A percentile compares a stretch with the other conserved stretches of the same genome.
Evolutionary conservation across 2,888 invertebrate genomes (phyloP).

Genomic region (Matsumyia berberina): DNA sequence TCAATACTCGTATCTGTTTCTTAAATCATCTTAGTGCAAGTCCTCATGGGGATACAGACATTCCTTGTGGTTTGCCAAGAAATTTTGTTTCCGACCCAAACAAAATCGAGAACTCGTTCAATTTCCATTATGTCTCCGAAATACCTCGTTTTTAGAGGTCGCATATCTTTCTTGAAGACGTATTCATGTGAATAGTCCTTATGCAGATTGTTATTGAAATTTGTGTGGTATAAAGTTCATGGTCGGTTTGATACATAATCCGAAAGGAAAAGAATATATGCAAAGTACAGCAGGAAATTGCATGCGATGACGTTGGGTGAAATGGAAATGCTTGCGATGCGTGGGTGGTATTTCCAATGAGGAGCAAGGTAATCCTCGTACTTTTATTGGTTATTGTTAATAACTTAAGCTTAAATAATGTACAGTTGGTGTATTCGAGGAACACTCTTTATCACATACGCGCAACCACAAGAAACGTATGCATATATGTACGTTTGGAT

Average conservation of each 20-base stretch:
- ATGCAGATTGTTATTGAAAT: background rate
- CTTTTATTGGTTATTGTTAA: too few species aligned
- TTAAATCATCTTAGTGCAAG: background rate
- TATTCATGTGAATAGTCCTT: background rate
- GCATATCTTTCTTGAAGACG: background rate
- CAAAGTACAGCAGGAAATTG: background rate
- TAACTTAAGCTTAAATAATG: too few species aligned
- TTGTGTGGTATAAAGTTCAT: background rate
- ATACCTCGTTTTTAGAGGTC: slow-evolving; percentile 39
- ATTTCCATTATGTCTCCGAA: slow-evolving; percentile 53
- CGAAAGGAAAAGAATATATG: background rate
- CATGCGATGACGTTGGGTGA: background rate
- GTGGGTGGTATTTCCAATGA: too few species aligned
- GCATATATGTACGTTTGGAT: too few species aligned
- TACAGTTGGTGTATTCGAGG: too few species aligned
- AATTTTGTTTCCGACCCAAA: slow-evolving; percentile 39
- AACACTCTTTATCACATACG: too few species aligned
- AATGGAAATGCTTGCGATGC: too few species aligned
- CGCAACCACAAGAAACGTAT: too few species aligned
- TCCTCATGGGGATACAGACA: slow-evolving; percentile 6
- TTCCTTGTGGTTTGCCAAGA: slow-evolving; percentile 17
- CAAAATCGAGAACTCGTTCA: slow-evolving; percentile 55
- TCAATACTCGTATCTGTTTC: background rate
- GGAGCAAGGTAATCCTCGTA: too few species aligned
- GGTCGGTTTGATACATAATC: background rate